These are phyloP conservation scores for Gasterosteus nipponicus DNA, from an alignment of 2,113 vertebrate species.

Conservation along the genomic window DNA sequence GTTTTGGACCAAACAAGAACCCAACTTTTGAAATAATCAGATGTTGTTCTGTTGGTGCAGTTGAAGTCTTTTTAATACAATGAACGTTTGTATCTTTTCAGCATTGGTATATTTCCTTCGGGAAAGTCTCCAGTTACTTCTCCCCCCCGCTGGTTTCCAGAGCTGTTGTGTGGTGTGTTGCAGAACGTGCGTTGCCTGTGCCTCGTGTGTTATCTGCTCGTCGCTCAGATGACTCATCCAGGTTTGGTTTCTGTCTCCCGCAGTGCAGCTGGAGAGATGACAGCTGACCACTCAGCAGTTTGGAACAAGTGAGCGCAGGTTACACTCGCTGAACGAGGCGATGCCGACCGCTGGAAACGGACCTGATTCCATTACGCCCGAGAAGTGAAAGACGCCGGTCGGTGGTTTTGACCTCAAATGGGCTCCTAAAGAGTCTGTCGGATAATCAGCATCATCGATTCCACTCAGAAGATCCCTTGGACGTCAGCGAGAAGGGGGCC, in stretches of 20 bases:
- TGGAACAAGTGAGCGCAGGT: constrained; percentile 57
- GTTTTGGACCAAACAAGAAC: not conserved
- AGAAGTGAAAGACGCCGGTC: constrained; percentile 32
- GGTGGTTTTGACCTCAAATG: constrained; percentile 12
- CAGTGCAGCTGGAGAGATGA: constrained; percentile 56
- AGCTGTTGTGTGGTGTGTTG: constrained; percentile 14
- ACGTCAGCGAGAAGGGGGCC: constrained; percentile 37
- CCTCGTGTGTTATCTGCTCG: not conserved
- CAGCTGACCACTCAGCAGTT: constrained; percentile 47
- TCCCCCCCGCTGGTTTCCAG: not conserved
- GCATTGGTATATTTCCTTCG: not conserved
- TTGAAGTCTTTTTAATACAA: not conserved
- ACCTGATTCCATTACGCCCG: constrained; percentile 3
- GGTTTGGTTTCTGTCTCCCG: constrained; percentile 57
- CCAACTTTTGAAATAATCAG: not conserved
- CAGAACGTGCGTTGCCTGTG: constrained; percentile 21
- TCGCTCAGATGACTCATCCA: constrained; percentile 50
- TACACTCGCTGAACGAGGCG: constrained; percentile 18
- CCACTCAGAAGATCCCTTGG: constrained; percentile 28
- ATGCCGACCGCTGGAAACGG: constrained; percentile 36
- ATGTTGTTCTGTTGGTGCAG: not conserved
- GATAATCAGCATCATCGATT: constrained; percentile 3
- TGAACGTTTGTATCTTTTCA: not conserved
- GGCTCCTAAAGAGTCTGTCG: constrained; percentile 34
- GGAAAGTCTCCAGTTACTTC: not conserved